phyloP scores from a whole-genome alignment of 2,888 invertebrate species.

The Thelaira solivaga region DNA sequence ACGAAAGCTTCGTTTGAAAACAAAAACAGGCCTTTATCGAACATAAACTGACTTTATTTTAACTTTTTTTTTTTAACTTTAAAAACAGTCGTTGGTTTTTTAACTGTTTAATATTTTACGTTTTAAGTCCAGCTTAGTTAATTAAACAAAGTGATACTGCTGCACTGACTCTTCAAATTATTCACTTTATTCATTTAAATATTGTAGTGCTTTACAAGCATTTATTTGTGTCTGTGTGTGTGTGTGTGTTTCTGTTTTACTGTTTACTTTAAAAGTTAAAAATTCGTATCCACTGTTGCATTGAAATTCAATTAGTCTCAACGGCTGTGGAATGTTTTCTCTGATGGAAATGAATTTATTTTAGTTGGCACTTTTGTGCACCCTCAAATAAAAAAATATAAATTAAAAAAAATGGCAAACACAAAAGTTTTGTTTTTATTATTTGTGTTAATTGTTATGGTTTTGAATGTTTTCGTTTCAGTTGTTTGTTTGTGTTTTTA shows the following conservation, averaged over 20 bases:
- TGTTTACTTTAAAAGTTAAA: slow-evolving; percentile 28
- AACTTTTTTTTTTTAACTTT: too few relatives aligned
- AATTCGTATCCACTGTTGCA: slow-evolving; percentile 43
- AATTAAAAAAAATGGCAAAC: not conserved
- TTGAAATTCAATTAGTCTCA: slow-evolving; percentile 58
- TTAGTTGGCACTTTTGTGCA: slow-evolving; percentile 27
- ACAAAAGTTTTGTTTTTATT: slow-evolving; percentile 30
- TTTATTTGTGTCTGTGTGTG: not conserved
- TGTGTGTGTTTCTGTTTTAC: slow-evolving; percentile 14
- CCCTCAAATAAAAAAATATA: slow-evolving; percentile 11
- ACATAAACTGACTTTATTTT: too few relatives aligned
- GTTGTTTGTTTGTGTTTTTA: not conserved
- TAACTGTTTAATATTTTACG: too few relatives aligned
- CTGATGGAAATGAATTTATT: slow-evolving; percentile 10
- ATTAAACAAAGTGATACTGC: too few relatives aligned
- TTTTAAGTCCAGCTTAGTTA: too few relatives aligned
- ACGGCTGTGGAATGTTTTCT: slow-evolving; percentile 20
- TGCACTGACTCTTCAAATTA: too few relatives aligned
- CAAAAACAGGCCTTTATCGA: too few relatives aligned
- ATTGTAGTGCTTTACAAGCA: not conserved
- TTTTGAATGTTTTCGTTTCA: slow-evolving; percentile 22
- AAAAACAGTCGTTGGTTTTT: too few relatives aligned
- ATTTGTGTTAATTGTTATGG: slow-evolving; percentile 52
- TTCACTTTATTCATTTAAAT: not conserved
- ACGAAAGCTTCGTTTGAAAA: too few relatives aligned